Percentiles rank a stretch among this genome's conserved stretches.
phyloP scores from a whole-genome alignment of 1,140 invertebrate genomes.

The Limonius californicus region DNA sequence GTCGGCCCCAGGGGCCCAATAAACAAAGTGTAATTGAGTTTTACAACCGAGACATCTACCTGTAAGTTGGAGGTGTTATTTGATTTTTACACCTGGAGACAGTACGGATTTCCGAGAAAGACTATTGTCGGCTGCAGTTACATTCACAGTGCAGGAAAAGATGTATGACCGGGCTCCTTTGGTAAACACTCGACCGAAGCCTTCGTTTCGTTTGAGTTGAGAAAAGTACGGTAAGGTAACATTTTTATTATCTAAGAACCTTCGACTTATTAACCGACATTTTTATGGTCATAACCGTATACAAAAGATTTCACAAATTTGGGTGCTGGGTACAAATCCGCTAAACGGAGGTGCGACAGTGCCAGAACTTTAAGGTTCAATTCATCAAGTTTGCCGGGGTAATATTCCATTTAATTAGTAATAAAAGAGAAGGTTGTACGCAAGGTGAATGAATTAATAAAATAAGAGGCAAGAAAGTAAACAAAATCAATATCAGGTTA shows the following conservation, averaged over 20 bases:
- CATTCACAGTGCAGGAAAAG: not conserved
- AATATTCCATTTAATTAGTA: too few species aligned
- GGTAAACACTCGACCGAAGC: constrained; percentile 6
- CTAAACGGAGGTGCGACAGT: too few species aligned
- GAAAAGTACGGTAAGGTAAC: constrained; percentile 6
- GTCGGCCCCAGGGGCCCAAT: constrained; percentile 4
- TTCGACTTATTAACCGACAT: not conserved
- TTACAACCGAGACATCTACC: constrained; percentile 24
- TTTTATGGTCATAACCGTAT: not conserved
- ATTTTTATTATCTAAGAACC: constrained; percentile 8
- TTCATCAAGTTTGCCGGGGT: too few species aligned
- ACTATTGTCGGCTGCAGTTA: constrained; percentile 18
- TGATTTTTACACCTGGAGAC: constrained; percentile 28
- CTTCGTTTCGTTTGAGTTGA: not conserved
- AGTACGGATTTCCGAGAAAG: constrained; percentile 24
- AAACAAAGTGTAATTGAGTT: constrained; percentile 17
- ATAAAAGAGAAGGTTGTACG: too few species aligned
- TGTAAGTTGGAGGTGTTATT: constrained; percentile 21
- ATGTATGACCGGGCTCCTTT: not conserved
- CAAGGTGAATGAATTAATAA: too few species aligned
- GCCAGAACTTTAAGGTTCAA: too few species aligned
- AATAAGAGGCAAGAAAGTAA: not conserved
- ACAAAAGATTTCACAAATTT: constrained; percentile 5
- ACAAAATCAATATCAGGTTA: too few species aligned
- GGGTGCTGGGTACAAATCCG: not conserved